A percentile compares a stretch with the other conserved stretches of the same genome.
Conservation (phyloP, 2,888 invertebrate genomes). For the Sipha maydis region DNA sequence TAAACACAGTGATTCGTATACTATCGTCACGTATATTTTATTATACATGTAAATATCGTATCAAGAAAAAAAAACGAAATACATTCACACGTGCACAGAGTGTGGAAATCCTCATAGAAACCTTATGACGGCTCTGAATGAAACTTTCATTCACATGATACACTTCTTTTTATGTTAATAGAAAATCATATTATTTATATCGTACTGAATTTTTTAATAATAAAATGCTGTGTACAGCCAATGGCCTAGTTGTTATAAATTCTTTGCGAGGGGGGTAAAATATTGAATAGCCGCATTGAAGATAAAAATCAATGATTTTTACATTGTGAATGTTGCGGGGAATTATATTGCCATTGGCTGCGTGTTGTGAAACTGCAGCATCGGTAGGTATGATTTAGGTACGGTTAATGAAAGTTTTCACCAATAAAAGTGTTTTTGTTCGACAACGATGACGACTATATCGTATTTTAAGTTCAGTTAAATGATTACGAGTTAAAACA, state of each 20-base stretch:
- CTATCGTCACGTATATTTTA: background rate
- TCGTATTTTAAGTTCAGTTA: background rate
- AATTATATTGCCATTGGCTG: background rate
- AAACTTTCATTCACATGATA: slow-evolving; percentile 14
- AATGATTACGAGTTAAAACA: background rate
- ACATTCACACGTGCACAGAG: background rate
- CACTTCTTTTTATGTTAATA: background rate
- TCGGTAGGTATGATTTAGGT: background rate
- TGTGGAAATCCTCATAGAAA: background rate
- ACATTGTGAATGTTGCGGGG: background rate
- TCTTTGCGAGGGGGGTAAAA: slow-evolving; percentile 58
- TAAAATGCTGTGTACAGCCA: background rate
- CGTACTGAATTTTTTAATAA: too few species aligned
- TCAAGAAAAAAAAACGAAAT: background rate
- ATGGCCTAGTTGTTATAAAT: slow-evolving; percentile 21
- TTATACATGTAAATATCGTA: background rate
- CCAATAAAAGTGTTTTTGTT: slow-evolving; percentile 6
- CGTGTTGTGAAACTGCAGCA: background rate
- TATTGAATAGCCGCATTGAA: slow-evolving; percentile 56
- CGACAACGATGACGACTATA: slow-evolving; percentile 58
- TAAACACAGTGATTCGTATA: background rate
- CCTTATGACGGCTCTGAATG: background rate
- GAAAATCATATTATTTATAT: background rate
- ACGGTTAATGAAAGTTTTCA: slow-evolving; percentile 12
- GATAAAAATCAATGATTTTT: background rate